Evolutionary conservation across 1,140 invertebrate genomes (phyloP), one percentile per base, ranked within the genome.

Genomic region (Bicyclus anynana): DNA sequence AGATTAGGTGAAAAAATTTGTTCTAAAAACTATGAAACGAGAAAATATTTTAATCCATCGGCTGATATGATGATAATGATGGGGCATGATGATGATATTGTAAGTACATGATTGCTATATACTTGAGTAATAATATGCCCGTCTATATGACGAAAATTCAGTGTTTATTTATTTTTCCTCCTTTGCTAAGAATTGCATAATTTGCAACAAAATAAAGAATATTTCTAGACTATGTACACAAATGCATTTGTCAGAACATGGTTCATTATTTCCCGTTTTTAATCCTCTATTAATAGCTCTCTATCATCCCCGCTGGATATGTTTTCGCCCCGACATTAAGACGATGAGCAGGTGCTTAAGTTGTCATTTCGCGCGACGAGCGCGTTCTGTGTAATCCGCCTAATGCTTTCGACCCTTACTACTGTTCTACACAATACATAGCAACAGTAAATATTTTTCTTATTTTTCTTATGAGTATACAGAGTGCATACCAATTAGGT

Each of bases 291-390:
- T 70, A 72, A 70, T 63, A 71, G 58, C 64, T 42, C 59, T 77
- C 65, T 67, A 76, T 75, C 72, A 62, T 62, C 35, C 55, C 29
- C 59, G 46, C 48, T 40, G 54, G 65, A 67, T 51, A 59, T 53
- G 52, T 64, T 59, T 64, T 59, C 62, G 62, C 55, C 58, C 42
- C 58, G 53, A 69, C 68, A 69, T 71, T 75, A 77, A 76, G 74
- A 72, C 63, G 72, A 75, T 69, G 72, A 77, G 72, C 69, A 70
- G 67, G 66, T 80, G 72, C 77, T 83, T 76, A 80, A 77, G 69
- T 84, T 79, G 78, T 84, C 76, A 77, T 79, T 77, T 77, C 65
- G 71, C 73, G 69, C 72, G 69, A 63, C 65, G 56, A 64, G 48
- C 67, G 65, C 63, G 59, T 62, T 65, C 64, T 64, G 53, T 72